Evolutionary conservation across 2,797 vertebrate genomes (phyloP).

Genomic region (Coccyzus lansbergi): DNA sequence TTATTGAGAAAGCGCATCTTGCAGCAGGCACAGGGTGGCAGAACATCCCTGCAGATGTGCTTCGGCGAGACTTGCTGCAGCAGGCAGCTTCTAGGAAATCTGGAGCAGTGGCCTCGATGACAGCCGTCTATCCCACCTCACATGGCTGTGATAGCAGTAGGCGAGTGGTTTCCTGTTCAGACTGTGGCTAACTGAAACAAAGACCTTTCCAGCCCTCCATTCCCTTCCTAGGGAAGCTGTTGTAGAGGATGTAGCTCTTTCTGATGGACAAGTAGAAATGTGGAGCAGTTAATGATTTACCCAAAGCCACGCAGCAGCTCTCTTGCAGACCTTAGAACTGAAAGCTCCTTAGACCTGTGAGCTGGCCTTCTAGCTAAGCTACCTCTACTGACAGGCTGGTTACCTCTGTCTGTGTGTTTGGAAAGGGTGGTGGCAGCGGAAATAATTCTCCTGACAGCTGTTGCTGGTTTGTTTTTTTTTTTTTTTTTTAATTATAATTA

Average conservation of each 20-base stretch:
- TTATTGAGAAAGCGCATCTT: not conserved
- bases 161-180: not conserved
- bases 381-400: not conserved
- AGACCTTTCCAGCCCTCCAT: not conserved
- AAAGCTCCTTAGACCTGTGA: not conserved
- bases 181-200: not conserved
- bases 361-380: not conserved
- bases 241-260: not conserved
- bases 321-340: not conserved
- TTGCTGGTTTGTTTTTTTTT: not conserved
- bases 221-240: not conserved
- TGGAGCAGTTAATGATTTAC: constrained; percentile 13
- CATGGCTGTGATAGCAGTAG: not conserved
- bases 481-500: not conserved
- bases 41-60: not conserved
- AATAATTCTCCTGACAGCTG: not conserved
- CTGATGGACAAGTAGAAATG: not conserved
- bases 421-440: not conserved
- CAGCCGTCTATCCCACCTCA: not conserved
- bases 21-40: constrained; percentile 38
- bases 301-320: not conserved
- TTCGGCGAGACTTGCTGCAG: not conserved
- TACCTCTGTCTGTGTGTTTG: not conserved
- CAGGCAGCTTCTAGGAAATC: not conserved
- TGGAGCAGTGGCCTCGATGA: not conserved